A percentile compares a stretch with the other conserved stretches of the same genome.
Conservation (phyloP, 2,888 invertebrate genomes). For the Sycophila texana region DNA sequence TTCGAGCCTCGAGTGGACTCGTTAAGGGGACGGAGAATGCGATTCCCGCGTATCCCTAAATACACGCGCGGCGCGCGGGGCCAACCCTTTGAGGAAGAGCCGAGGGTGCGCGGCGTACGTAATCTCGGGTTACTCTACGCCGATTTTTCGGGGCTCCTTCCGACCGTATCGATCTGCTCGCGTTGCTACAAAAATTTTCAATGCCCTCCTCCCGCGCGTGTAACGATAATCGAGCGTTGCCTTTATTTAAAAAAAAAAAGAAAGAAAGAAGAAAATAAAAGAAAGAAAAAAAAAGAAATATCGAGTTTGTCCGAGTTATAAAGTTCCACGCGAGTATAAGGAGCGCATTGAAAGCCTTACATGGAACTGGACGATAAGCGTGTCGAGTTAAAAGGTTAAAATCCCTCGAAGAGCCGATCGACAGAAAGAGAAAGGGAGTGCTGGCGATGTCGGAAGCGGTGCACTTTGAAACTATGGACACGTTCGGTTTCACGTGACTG, state of each 20-base stretch:
- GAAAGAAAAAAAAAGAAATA: neutral
- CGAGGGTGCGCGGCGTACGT: constrained; percentile 49
- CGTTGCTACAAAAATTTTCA: neutral
- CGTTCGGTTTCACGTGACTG: constrained; percentile 47
- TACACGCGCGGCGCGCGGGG: neutral
- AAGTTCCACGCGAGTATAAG: no score
- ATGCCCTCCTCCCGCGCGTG: neutral
- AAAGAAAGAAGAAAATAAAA: no score
- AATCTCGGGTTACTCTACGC: constrained; percentile 53
- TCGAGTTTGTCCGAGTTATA: neutral
- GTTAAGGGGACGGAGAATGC: constrained; percentile 59
- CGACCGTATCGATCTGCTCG: constrained; percentile 38
- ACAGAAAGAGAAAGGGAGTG: neutral
- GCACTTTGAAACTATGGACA: constrained; percentile 49
- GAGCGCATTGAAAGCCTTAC: no score
- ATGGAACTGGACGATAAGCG: neutral
- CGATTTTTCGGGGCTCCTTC: constrained; percentile 44
- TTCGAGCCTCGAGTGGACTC: constrained; percentile 64
- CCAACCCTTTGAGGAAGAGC: constrained; percentile 51
- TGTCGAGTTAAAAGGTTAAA: constrained; percentile 21
- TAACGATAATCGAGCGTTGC: neutral
- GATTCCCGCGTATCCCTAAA: constrained; percentile 35
- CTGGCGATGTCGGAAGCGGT: constrained; percentile 21
- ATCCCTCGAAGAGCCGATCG: neutral
- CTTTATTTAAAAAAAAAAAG: neutral